These are phyloP conservation scores for Rattus rattus DNA, from an alignment of 2,113 vertebrate genomes.

Conservation along the genomic window DNA sequence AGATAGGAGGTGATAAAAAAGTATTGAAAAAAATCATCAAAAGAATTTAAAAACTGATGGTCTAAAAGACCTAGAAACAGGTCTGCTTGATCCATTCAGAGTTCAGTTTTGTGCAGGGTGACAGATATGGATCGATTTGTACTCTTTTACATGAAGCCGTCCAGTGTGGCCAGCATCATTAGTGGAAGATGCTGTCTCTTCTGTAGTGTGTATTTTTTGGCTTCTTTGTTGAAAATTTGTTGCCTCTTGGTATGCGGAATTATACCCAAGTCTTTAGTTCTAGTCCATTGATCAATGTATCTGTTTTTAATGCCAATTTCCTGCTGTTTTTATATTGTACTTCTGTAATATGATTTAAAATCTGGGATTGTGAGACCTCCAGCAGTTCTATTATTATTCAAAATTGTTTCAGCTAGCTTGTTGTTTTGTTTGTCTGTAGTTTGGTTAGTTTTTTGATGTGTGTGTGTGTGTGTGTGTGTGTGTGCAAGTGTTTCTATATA, in stretches of 20 bases:
- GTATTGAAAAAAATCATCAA: conserved; percentile 30
- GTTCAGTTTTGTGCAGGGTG: neutral
- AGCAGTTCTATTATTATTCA: neutral
- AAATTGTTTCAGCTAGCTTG: neutral
- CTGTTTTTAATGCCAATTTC: neutral
- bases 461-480: too few relatives aligned
- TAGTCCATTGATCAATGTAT: neutral
- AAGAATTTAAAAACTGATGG: neutral
- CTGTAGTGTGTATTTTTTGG: neutral
- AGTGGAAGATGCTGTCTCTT: neutral
- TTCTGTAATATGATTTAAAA: neutral
- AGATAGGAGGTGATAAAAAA: neutral
- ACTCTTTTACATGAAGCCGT: neutral
- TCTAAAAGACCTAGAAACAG: neutral
- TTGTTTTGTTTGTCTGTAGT: neutral
- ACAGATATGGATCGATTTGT: neutral
- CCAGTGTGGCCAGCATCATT: neutral
- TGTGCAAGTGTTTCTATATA: neutral
- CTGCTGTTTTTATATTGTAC: neutral
- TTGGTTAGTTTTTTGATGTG: neutral
- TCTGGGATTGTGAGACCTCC: neutral
- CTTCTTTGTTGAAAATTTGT: neutral
- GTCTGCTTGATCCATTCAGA: neutral
- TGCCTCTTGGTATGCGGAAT: neutral
- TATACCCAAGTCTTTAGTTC: neutral